Evolutionary conservation across 2,113 vertebrate species (phyloP).

Genomic region (Leptosomus discolor): DNA sequence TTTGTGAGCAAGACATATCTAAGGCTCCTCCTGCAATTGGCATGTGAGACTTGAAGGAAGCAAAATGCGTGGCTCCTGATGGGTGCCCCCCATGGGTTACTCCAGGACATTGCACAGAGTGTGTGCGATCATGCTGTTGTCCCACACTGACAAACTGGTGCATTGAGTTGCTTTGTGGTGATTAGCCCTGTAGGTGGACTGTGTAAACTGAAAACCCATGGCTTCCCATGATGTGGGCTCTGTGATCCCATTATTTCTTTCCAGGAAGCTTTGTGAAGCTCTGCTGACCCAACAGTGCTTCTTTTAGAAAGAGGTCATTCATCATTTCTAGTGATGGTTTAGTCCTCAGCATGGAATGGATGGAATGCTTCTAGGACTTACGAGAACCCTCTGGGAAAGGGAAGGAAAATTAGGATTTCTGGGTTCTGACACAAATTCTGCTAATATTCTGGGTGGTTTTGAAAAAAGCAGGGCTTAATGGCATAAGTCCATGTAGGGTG

Average conservation of each 20-base stretch:
- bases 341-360: fast-evolving
- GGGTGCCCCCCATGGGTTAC: not conserved
- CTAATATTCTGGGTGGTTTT: not conserved
- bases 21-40: not conserved
- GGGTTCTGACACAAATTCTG: not conserved
- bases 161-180: not conserved
- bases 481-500: not conserved
- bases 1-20: not conserved
- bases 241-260: not conserved
- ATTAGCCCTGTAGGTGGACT: not conserved
- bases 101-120: not conserved
- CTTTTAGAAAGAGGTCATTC: not conserved
- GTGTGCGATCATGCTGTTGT: not conserved
- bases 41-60: not conserved
- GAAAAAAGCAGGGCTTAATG: not conserved
- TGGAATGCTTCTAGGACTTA: not conserved
- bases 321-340: not conserved
- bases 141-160: not conserved
- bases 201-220: fast-evolving
- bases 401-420: not conserved
- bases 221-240: not conserved
- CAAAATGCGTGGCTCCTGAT: not conserved
- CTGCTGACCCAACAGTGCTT: not conserved
- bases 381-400: not conserved
- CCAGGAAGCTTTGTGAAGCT: not conserved